A percentile compares a stretch with the other conserved stretches of the same genome.
Evolutionary conservation across 1,140 invertebrate genomes (phyloP).

Genomic region (Zelostemma sp.): DNA sequence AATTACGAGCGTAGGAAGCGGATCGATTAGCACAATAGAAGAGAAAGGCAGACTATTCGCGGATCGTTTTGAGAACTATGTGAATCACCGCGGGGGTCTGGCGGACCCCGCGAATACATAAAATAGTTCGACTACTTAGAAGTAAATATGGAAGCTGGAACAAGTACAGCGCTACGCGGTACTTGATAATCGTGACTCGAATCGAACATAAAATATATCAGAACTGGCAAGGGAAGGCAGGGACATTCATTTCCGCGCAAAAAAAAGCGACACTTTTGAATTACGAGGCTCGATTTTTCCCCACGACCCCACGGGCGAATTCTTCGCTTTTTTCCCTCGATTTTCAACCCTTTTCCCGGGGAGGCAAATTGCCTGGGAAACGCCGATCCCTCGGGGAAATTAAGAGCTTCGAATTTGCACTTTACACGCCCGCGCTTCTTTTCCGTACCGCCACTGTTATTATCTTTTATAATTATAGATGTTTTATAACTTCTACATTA

Average conservation of each 20-base stretch:
- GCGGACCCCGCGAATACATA: slow-evolving; percentile 35
- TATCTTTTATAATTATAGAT: slow-evolving; percentile 54
- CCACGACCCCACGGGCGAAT: slow-evolving; percentile 14
- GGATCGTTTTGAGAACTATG: slow-evolving; percentile 68
- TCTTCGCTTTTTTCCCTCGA: not conserved
- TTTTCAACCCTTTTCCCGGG: not conserved
- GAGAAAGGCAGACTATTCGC: slow-evolving; percentile 69
- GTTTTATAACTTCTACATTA: slow-evolving; percentile 55
- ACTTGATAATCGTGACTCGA: slow-evolving; percentile 46
- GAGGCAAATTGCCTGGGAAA: slow-evolving; percentile 3
- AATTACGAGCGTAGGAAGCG: slow-evolving; percentile 70
- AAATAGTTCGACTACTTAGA: slow-evolving; percentile 54
- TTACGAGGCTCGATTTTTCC: slow-evolving; percentile 14
- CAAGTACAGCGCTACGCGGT: slow-evolving; percentile 43
- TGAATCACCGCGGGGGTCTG: slow-evolving; percentile 66
- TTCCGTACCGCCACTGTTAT: slow-evolving; percentile 40
- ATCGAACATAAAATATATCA: slow-evolving; percentile 43
- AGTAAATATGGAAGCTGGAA: slow-evolving; percentile 53
- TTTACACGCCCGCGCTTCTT: slow-evolving; percentile 30
- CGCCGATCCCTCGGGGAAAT: slow-evolving; percentile 11
- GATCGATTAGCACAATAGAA: slow-evolving; percentile 70
- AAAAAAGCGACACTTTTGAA: slow-evolving; percentile 46
- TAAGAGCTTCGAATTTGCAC: slow-evolving; percentile 25
- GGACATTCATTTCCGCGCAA: slow-evolving; percentile 28
- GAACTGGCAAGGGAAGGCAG: slow-evolving; percentile 26